Base-by-base conservation (phyloP, 2,888 invertebrate species). In the Hydroisotoma schaefferi region DNA sequence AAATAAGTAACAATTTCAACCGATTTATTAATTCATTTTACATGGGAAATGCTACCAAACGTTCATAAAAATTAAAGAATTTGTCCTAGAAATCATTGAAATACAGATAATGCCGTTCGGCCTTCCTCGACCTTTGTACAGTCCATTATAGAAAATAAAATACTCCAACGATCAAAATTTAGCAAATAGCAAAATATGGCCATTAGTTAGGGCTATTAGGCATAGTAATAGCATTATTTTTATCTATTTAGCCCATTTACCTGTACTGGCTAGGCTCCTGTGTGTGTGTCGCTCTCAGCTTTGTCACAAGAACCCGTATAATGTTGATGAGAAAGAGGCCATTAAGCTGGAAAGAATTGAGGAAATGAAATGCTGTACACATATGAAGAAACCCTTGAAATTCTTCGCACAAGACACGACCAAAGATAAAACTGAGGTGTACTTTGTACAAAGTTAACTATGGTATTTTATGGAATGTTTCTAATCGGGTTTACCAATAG, bases 301-400 rank as follows among this genome's bases (percentile, higher is more conserved):
- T 93, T 53, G 87, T 84, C 74, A 90, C 82, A 65, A 94, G 82
- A 55, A 93, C 92, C 68, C 92, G 84, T 63, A 93, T 88, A 74
- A 94, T 93, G 80, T 93, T 93, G 79, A 89, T 87, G 68, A 93
- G 84, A 78, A 94, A 93, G 70, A 86, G 80, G 49, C 91, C 80
- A 78, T 93, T 94, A 67, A 91, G 72, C 51, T 80, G 71, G 5
- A 26, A 47, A 33, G 49, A 29, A 38, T n/a, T n/a, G 18, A 33
- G 55, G 20, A 37, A 37, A n/a, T 4, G 10, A 55, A 51, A 28
- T 25, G 38, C 4, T 33, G 3, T 22, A 18, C 52, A 18, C 6
- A 18, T 4, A 18, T 23, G 33, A 51, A 10, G 20, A 27, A 53
- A 53, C 20, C 20, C 37, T 37, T 33, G 23, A 15, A 8, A 33